These are phyloP conservation scores for Pomatostomus ruficeps DNA, from an alignment of 2,113 vertebrate species.

Conservation along the genomic window DNA sequence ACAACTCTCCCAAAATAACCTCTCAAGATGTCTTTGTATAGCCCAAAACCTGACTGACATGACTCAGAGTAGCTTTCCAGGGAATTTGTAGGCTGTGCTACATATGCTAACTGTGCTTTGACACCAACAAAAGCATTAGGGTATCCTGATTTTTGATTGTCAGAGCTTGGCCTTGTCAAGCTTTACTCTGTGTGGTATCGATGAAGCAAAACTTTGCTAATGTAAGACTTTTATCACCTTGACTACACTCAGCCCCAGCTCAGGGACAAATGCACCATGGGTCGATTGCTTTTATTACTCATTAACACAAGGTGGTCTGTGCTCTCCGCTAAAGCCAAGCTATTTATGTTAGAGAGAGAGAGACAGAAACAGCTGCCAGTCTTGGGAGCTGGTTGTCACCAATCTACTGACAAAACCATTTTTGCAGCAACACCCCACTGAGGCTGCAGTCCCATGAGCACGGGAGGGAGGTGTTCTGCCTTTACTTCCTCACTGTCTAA, in stretches of 20 bases:
- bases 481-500: not conserved
- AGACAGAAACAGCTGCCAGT: not conserved
- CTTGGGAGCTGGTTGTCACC: not conserved
- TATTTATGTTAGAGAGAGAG: not conserved
- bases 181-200: not conserved
- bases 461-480: not conserved
- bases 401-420: not conserved
- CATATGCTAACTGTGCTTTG: not conserved
- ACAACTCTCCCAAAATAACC: not conserved
- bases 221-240: not conserved
- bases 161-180: not conserved
- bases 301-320: constrained; percentile 10
- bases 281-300: constrained; percentile 20
- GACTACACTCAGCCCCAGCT: not conserved
- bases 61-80: not conserved
- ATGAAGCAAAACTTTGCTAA: not conserved
- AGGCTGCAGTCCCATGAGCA: not conserved
- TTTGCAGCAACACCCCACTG: not conserved
- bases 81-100: not conserved
- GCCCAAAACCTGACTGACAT: not conserved
- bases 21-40: not conserved
- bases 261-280: not conserved
- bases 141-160: not conserved
- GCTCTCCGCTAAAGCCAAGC: not conserved
- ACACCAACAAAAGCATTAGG: not conserved